Base-by-base conservation (phyloP, 2,797 vertebrate species). In the Leucoraja ocellata region DNA sequence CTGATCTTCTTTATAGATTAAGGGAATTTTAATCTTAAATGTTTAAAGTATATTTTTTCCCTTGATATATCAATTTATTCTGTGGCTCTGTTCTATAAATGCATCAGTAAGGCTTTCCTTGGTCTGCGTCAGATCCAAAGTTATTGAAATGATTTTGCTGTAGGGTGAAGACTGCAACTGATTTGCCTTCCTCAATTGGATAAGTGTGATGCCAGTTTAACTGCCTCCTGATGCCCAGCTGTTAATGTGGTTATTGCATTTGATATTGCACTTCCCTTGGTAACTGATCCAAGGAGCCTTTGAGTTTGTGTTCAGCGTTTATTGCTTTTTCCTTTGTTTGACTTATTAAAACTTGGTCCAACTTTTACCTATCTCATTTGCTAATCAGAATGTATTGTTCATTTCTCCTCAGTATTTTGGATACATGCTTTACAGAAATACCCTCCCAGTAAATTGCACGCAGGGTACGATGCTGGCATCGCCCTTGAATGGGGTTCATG, bases 341-440 rank as follows among this genome's bases (percentile, higher is more conserved):
- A 32, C 32, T 32, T 32, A 32, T 32, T 32, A 32, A n/a, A 0
- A 32, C 32, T 32, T 32, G 25, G 32, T n/a, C 54, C 83, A 63
- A 63, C 84, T 63, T 63, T 21, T 88, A 7, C n/a, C 46, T 46
- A 46, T 65, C 9, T 36, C 21, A 46, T 5, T 28, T 2, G 16
- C 76, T 61, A 28, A 83, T 39, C 13, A 65, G 46, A 65, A 93
- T 58, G 83, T 95, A 77, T 94, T 77, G 79, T 23, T 74, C 86
- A 21, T 74, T 84, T 90, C 93, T 71, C 93, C 93, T 91, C 93
- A 99, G 98, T 96, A 95, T 61, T 98, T 97, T 95, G 99, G 98
- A 28, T 99, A 96, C 91, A 95, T 99, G 73, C 96, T 99, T 25
- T 99, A 99, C 95, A 97, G 97, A 95, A 98, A 98, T 0, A 96